Conservation (phyloP, 2,113 vertebrate genomes). For the Prunella himalayana region DNA sequence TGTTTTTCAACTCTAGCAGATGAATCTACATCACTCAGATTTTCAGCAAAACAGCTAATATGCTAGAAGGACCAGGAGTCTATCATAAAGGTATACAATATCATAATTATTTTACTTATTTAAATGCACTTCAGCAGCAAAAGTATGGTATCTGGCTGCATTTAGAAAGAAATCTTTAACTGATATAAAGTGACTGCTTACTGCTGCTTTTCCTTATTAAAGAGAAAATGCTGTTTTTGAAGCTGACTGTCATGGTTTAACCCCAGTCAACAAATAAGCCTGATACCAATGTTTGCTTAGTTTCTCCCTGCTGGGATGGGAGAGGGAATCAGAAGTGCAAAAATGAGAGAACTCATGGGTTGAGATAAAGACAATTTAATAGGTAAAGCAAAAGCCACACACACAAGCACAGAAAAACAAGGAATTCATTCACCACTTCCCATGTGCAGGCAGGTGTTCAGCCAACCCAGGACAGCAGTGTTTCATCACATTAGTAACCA, state of each 20-base stretch:
- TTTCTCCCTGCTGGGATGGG: fast-evolving
- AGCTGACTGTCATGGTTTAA: not conserved
- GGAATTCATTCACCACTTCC: not conserved
- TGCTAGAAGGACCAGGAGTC: not conserved
- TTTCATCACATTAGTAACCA: fast-evolving
- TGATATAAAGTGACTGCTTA: not conserved
- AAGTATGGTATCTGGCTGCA: not conserved
- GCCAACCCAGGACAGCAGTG: not conserved
- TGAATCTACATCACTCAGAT: not conserved
- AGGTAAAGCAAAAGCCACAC: not conserved
- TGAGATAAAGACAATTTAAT: not conserved
- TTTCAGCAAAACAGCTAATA: not conserved
- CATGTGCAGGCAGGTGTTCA: not conserved
- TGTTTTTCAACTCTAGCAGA: not conserved
- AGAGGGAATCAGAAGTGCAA: not conserved
- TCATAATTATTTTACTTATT: not conserved
- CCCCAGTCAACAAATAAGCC: fast-evolving
- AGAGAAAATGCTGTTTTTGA: not conserved
- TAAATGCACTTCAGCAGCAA: not conserved
- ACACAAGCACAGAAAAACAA: not conserved
- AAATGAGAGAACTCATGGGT: not conserved
- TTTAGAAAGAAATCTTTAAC: not conserved
- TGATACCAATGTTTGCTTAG: fast-evolving
- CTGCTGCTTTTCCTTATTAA: not conserved
- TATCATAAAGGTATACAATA: not conserved